These are phyloP conservation scores for Sebastes oblongus DNA, from an alignment of 2,797 vertebrate species.

Conservation along the genomic window DNA sequence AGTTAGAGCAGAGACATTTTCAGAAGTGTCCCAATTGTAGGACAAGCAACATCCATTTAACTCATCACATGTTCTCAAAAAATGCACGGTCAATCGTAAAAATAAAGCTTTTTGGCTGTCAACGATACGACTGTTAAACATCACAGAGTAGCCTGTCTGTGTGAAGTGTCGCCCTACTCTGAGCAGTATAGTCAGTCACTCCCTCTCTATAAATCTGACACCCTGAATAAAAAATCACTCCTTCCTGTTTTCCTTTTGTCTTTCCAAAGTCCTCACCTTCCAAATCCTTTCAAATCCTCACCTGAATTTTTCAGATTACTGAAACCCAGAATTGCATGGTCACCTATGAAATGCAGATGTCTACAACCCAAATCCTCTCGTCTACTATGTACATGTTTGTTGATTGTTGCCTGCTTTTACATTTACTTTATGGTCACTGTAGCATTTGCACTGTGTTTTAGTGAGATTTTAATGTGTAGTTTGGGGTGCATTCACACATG, in stretches of 20 bases:
- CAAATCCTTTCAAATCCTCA: constrained; percentile 64
- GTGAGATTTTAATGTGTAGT: constrained; percentile 33
- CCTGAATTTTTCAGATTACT: constrained; percentile 43
- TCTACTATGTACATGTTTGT: constrained; percentile 78
- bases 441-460: constrained; percentile 29
- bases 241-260: constrained; percentile 58
- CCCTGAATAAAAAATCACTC: constrained; percentile 50
- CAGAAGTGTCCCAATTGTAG: not conserved
- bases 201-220: constrained; percentile 77
- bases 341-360: constrained; percentile 94
- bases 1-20: not conserved
- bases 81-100: no score
- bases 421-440: constrained; percentile 13
- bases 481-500: constrained; percentile 52
- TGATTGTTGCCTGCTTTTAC: constrained; percentile 66
- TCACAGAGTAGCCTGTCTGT: constrained; percentile 57
- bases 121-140: constrained; percentile 19
- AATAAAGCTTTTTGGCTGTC: not conserved
- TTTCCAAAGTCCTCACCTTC: constrained; percentile 62
- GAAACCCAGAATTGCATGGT: constrained; percentile 66
- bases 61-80: not conserved
- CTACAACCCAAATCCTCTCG: constrained; percentile 78
- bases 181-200: constrained; percentile 70
- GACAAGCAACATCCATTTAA: not conserved
- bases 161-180: constrained; percentile 68